Base-by-base conservation (phyloP, 2,113 vertebrate species). In the Leucopsar rothschildi region DNA sequence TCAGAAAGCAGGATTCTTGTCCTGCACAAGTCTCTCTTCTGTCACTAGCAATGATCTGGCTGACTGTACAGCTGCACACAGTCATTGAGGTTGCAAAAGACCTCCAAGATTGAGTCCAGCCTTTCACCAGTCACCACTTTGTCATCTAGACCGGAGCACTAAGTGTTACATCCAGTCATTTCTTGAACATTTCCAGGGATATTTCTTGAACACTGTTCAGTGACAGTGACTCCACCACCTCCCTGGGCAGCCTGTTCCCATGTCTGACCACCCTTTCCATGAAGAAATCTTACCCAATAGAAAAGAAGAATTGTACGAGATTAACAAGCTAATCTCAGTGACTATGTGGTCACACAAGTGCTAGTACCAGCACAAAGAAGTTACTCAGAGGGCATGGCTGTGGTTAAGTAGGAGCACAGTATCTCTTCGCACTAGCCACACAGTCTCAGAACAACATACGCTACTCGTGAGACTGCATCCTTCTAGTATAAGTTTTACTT, bases 401-500 rank as follows among this genome's bases (percentile, higher is more conserved):
- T 80, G 63, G 37, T 78, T 64, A 56, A 56, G 27, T 40, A 39
- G 61, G 57, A 55, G 25, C 6, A n/a, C 42, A 23, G 39, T 25
- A 11, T 55, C 44, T 63, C 52, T 53, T 71, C 49, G 64, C 49
- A 21, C 53, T 77, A 40, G 59, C 49, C 37, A 8, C 27, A 9
- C 11, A 22, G 13, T 39, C 57, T 88, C 63, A 57, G 50, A 72
- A 61, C 25, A 45, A 49, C 5, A 7, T n/a, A 52, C 28, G 10
- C 31, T 57, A 12, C 55, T 61, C 0, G 0, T 61, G 69, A 61
- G 37, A 37, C 23, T 59, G 19, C 35, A 4, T 86, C 50, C 35
- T 63, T 82, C 28, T 31, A 12, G 47, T 31, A 3, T 25, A 44
- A 77, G 10, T 59, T 70, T n/a, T 13, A 25, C 21, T 39, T 53